Evolutionary conservation across 2,888 invertebrate genomes (phyloP).

Genomic region (Microctonus brassicae): DNA sequence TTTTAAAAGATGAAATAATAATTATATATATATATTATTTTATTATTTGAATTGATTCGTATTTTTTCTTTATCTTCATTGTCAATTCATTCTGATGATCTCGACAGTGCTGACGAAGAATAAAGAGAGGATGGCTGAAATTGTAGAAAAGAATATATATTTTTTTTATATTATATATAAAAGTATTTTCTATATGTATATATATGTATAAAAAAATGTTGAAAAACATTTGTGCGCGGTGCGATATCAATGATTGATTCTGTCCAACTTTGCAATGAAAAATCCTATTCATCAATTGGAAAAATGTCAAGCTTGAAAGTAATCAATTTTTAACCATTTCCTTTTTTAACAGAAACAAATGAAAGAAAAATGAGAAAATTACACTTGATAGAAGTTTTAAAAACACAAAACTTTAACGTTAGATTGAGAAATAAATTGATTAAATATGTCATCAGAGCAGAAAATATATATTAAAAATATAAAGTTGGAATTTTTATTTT

Average conservation of each 20-base stretch:
- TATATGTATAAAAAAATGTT: slow-evolving; percentile 11
- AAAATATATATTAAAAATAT: too few species aligned
- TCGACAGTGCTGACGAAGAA: slow-evolving; percentile 51
- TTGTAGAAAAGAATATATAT: not conserved
- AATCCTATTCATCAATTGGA: slow-evolving; percentile 1
- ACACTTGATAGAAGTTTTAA: not conserved
- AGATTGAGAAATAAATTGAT: too few species aligned
- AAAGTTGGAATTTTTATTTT: too few species aligned
- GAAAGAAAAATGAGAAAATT: not conserved
- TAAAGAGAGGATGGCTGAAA: not conserved
- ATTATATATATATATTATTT: too few species aligned
- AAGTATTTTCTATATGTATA: not conserved
- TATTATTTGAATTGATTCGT: not conserved
- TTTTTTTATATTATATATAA: too few species aligned
- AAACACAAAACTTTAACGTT: not conserved
- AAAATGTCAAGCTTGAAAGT: slow-evolving; percentile 13
- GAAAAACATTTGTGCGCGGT: not conserved
- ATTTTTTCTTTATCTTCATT: slow-evolving; percentile 40
- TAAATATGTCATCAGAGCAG: too few species aligned
- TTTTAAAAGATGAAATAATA: too few species aligned
- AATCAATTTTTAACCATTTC: slow-evolving; percentile 5
- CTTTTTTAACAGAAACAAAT: not conserved
- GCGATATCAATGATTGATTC: slow-evolving; percentile 20
- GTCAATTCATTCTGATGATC: slow-evolving; percentile 50
- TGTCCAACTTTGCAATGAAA: slow-evolving; percentile 1